Conservation (phyloP, 2,797 vertebrate genomes). For the Phalanger gymnotis region DNA sequence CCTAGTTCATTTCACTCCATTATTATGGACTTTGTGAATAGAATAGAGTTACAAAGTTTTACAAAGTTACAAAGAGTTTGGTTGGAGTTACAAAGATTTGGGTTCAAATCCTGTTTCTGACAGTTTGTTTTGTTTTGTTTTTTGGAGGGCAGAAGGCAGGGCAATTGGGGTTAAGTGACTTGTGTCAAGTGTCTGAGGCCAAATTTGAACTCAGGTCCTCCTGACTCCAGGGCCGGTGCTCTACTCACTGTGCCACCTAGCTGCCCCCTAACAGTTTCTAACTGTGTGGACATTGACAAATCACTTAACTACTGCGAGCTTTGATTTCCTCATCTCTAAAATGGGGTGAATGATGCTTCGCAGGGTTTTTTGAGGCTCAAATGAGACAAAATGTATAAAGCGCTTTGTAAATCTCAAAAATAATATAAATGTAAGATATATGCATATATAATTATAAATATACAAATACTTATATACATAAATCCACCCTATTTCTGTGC, state of each 20-base stretch:
- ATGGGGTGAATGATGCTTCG: not conserved
- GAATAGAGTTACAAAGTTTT: too few relatives aligned
- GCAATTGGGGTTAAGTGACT: too few relatives aligned
- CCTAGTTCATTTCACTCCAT: not conserved
- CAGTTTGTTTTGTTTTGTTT: too few relatives aligned
- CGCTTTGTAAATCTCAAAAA: not conserved
- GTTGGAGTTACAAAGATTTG: not conserved
- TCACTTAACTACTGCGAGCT: not conserved
- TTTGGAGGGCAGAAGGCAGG: too few relatives aligned
- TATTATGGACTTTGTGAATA: not conserved
- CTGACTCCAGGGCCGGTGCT: too few relatives aligned
- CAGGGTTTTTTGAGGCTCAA: not conserved
- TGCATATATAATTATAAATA: not conserved
- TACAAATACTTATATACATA: not conserved
- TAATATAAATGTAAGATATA: not conserved
- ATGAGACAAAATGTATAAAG: not conserved
- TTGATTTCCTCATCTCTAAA: not conserved
- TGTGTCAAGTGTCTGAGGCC: too few relatives aligned
- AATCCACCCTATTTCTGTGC: not conserved
- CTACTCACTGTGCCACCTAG: too few relatives aligned
- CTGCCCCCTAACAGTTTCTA: too few relatives aligned
- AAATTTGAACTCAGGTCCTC: too few relatives aligned
- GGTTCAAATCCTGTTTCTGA: not conserved
- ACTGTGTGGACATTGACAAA: not conserved
- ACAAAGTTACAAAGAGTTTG: too few relatives aligned